Base-by-base conservation (phyloP, 2,797 vertebrate species). In the Ibycter americanus region DNA sequence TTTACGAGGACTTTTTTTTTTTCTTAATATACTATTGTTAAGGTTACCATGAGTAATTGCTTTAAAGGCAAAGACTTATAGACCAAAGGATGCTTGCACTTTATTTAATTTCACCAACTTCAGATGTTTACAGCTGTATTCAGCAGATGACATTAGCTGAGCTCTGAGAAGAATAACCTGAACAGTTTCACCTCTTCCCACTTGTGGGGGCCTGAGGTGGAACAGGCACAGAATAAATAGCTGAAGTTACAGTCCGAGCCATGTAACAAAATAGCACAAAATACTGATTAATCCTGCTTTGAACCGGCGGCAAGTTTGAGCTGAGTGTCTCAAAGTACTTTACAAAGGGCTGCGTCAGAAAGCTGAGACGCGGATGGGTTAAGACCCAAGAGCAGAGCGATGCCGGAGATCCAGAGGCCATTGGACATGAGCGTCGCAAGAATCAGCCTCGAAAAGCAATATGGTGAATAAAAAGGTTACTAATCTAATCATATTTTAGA, bases 41-140 rank as follows among this genome's bases (percentile, higher is more conserved):
- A 95, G 87, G 92, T 97, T 95, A 95, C 82, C 31, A 19, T 23
- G 40, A 91, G 70, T 89, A 85, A 87, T 79, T 85, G 74, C 91
- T 95, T 90, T 70, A 86, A 89, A 94, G 82, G 77, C 82, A 91
- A 81, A 94, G 89, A 93, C 20, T 87, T 82, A 15, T 19, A 96
- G 94, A 97, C 85, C 89, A 97, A 96, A 96, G 83, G 83, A 90
- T 93, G 89, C 58, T 97, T 7, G 3, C 95, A 91, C 92, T 93
- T 93, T 91, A 96, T 92, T 96, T 96, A 76, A 91, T 95, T 96
- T 95, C 91, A 92, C 88, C 47, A 44, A 31, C 85, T 89, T 95
- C 95, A 97, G 59, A 95, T 87, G 89, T 87, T 92, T 42, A 77
- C 70, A 71, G 58, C 77, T 91, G 58, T 59, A 91, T 65, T 56